Conservation (phyloP, 2,113 vertebrate genomes). For the Nyctereutes procyonoides region DNA sequence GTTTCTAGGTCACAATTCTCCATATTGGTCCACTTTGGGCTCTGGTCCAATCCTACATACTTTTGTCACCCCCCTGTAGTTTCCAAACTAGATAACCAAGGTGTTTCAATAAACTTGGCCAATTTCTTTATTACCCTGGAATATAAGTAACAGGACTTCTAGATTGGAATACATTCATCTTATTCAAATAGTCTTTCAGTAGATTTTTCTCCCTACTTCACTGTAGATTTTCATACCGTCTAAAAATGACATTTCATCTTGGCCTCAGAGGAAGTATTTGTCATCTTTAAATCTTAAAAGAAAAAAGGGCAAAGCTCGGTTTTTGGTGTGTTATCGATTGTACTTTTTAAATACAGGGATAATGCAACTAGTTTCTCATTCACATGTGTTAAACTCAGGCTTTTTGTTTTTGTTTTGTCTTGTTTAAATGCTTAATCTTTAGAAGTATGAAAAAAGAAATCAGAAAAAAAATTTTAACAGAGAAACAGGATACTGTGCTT, state of each 20-base stretch:
- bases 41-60: not conserved
- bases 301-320: not conserved
- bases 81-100: not conserved
- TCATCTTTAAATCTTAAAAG: conserved; percentile 2
- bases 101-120: not conserved
- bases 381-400: not conserved
- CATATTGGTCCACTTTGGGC: not conserved
- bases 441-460: not conserved
- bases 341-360: not conserved
- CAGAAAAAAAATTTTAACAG: not conserved
- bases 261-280: not conserved
- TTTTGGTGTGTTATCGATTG: not conserved
- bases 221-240: not conserved
- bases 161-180: not conserved
- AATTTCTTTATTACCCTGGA: not conserved
- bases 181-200: not conserved
- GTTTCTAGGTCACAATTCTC: not conserved
- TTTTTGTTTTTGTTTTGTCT: not conserved
- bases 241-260: not conserved
- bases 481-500: not conserved
- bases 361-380: not conserved
- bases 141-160: not conserved
- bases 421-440: not conserved
- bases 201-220: not conserved
- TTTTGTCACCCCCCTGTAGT: not conserved